Percentiles rank a stretch among this genome's conserved stretches.
Evolutionary conservation across 2,113 vertebrate genomes (phyloP).

Genomic region (Tetrao urogallus): DNA sequence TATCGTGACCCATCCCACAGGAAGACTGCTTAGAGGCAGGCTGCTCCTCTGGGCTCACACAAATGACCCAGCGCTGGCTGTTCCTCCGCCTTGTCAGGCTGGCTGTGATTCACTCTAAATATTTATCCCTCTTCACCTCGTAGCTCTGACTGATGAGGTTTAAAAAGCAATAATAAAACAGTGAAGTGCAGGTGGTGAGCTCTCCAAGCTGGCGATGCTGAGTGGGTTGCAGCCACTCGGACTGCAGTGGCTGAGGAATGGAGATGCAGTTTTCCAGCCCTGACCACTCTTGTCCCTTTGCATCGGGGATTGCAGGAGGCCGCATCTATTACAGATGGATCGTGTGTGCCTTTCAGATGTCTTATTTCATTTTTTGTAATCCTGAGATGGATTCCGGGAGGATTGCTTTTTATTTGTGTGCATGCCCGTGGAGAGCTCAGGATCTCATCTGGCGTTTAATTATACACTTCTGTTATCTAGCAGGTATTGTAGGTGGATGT

Average conservation of each 20-base stretch:
- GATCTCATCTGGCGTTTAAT: constrained; percentile 44
- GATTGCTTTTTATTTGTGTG: constrained; percentile 39
- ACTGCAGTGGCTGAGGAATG: neutral
- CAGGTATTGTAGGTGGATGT: constrained; percentile 67
- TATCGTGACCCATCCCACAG: neutral
- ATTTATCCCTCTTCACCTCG: neutral
- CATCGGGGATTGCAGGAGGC: neutral
- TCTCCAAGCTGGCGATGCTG: fast-evolving
- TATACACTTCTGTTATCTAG: constrained; percentile 35
- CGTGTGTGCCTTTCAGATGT: neutral
- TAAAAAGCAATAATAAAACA: neutral
- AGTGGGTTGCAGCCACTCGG: neutral
- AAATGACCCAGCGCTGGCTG: neutral
- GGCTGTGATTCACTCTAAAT: constrained; percentile 24
- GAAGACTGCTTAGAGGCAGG: neutral
- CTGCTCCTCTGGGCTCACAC: neutral
- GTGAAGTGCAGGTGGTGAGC: neutral
- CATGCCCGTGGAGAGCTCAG: neutral
- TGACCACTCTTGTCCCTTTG: neutral
- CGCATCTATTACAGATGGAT: neutral
- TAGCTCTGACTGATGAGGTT: neutral
- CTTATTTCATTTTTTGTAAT: neutral
- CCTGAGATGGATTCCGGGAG: neutral
- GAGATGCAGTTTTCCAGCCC: neutral
- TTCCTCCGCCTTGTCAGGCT: neutral